Evolutionary conservation across 2,113 vertebrate species (phyloP).

Genomic region (Alligator sinensis): DNA sequence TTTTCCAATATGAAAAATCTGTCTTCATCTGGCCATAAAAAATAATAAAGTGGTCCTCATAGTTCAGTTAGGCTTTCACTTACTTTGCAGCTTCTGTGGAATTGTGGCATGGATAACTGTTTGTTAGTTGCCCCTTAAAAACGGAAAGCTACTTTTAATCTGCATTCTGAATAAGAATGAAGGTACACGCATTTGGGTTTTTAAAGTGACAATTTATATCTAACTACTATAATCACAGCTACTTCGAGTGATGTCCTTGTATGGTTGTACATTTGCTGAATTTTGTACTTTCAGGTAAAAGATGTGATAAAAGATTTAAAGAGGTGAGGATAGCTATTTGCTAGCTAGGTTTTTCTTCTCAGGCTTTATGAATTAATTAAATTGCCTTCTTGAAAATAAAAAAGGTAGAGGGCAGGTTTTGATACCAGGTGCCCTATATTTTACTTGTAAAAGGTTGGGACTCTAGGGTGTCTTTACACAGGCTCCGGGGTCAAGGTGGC

Average conservation of each 20-base stretch:
- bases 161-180: neutral
- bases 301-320: neutral
- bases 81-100: neutral
- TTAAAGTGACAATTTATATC: neutral
- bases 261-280: neutral
- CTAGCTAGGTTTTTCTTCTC: neutral
- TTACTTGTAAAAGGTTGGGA: no score
- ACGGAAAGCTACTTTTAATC: neutral
- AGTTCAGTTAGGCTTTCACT: neutral
- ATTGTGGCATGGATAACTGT: neutral
- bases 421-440: no score
- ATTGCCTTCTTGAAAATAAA: constrained; percentile 27
- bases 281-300: neutral
- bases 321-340: neutral
- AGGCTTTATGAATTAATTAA: constrained; percentile 17
- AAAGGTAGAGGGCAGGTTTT: neutral
- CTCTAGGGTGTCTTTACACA: no score
- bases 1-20: accelerated
- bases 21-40: neutral
- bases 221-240: accelerated
- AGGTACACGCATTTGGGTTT: neutral
- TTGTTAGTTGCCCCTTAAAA: neutral
- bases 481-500: no score
- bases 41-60: neutral
- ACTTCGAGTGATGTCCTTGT: neutral